These are phyloP conservation scores for Rhinoptilus africanus DNA, from an alignment of 2,113 vertebrate genomes.

Conservation along the genomic window DNA sequence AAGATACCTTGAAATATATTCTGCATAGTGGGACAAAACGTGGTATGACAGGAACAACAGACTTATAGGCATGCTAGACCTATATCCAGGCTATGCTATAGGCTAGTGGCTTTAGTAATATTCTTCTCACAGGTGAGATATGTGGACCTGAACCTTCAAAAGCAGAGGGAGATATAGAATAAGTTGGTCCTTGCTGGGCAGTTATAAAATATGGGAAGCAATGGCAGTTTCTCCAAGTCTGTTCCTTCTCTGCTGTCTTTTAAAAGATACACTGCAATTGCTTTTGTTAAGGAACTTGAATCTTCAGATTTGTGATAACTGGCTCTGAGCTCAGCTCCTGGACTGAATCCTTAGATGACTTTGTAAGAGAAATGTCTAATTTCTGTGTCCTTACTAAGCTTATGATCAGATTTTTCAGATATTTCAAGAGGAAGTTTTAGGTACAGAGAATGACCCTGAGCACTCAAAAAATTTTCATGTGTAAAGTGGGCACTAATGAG, in stretches of 20 bases:
- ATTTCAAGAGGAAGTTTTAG: not conserved
- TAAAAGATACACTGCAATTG: not conserved
- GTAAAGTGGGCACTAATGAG: not conserved
- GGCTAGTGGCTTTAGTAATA: not conserved
- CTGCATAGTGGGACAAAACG: not conserved
- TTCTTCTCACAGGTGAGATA: not conserved
- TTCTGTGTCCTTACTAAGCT: not conserved
- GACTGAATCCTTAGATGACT: not conserved
- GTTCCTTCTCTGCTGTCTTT: not conserved
- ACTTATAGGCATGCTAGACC: not conserved
- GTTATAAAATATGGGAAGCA: not conserved
- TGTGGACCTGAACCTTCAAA: not conserved
- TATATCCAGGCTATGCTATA: not conserved
- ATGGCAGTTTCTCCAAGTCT: not conserved
- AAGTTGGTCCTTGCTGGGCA: not conserved
- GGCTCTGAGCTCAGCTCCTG: not conserved
- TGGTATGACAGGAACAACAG: not conserved
- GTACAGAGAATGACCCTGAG: not conserved
- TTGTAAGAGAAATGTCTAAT: not conserved
- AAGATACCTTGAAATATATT: not conserved
- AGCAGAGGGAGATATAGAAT: accelerated
- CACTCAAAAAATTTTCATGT: not conserved
- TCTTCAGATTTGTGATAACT: not conserved
- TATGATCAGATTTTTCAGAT: not conserved
- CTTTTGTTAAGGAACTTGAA: not conserved